Conservation (phyloP, 2,888 invertebrate genomes). For the Leptopterna dolabrata region DNA sequence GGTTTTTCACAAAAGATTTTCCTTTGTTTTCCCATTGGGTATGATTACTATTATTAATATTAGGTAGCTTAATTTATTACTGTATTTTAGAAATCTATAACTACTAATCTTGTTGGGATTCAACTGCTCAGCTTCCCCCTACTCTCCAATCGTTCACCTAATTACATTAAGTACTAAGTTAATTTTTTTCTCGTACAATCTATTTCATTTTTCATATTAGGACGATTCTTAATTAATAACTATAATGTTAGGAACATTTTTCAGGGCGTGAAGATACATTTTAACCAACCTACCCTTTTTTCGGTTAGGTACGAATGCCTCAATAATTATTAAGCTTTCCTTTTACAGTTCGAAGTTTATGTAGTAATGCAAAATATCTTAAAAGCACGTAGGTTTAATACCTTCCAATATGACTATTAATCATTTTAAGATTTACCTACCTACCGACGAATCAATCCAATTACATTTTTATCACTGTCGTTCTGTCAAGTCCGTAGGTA, state of each 20-base stretch:
- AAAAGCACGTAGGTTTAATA: not conserved
- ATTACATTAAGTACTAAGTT: not conserved
- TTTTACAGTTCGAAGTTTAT: not conserved
- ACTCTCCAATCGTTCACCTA: not conserved
- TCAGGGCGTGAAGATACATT: conserved; percentile 5
- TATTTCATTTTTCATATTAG: not conserved
- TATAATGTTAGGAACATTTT: conserved; percentile 41
- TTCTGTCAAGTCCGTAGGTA: not conserved
- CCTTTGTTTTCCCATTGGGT: too few relatives aligned
- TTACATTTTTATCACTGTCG: not conserved
- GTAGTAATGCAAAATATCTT: not conserved
- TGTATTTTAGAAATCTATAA: not conserved
- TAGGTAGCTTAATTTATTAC: not conserved
- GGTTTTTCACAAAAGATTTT: too few relatives aligned
- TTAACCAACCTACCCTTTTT: not conserved
- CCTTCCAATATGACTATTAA: not conserved
- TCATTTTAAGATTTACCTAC: not conserved
- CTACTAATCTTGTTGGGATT: not conserved
- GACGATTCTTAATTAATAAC: not conserved
- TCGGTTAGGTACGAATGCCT: not conserved
- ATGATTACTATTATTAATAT: too few relatives aligned
- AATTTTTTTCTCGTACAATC: not conserved
- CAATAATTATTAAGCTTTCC: not conserved
- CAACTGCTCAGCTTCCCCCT: too few relatives aligned
- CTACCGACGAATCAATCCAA: not conserved